Conservation (phyloP, 2,113 vertebrate genomes). For the Osmerus eperlanus region DNA sequence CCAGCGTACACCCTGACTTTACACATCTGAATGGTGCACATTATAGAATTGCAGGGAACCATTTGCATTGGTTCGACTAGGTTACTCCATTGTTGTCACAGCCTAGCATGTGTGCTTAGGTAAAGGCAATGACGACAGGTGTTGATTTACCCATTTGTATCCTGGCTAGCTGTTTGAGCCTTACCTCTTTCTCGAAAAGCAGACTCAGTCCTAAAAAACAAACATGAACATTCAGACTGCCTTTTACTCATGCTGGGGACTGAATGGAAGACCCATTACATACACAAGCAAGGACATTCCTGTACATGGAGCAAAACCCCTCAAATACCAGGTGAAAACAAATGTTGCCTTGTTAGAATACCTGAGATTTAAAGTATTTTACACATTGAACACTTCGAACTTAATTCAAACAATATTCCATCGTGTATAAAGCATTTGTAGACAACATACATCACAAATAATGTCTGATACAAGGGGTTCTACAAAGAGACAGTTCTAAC, state of each 20-base stretch:
- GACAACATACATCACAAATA: not conserved
- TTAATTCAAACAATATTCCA: too few species aligned
- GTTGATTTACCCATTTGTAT: conserved; percentile 6
- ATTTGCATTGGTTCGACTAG: not conserved
- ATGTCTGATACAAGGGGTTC: not conserved
- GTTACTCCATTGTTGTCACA: not conserved
- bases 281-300: too few species aligned
- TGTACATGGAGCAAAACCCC: too few species aligned
- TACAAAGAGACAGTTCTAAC: not conserved
- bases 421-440: too few species aligned
- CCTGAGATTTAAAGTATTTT: too few species aligned
- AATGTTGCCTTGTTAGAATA: too few species aligned
- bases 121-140: conserved; percentile 5
- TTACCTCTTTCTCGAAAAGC: not conserved
- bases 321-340: too few species aligned
- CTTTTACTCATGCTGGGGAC: not conserved
- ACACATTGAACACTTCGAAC: too few species aligned
- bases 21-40: not conserved
- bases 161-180: conserved; percentile 1
- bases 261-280: not conserved
- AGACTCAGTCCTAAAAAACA: not conserved
- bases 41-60: not conserved
- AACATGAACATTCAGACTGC: not conserved
- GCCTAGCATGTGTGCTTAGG: not conserved
- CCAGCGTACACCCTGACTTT: not conserved